phyloP scores from a whole-genome alignment of 1,140 invertebrate genomes.

The Grapholita molesta region DNA sequence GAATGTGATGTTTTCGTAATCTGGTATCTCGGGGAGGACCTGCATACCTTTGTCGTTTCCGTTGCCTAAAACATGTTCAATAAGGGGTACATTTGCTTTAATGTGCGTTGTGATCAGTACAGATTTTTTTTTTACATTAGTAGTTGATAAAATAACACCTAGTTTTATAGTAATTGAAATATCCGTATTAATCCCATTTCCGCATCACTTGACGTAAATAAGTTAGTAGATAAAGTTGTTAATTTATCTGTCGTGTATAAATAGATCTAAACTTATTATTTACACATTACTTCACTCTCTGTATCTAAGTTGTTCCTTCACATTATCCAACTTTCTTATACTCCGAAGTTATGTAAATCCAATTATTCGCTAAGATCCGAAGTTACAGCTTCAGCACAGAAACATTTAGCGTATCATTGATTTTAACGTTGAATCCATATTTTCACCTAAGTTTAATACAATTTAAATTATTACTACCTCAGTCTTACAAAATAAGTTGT shows the following conservation, averaged over 20 bases:
- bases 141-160: too few relatives aligned
- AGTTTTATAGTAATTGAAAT: too few relatives aligned
- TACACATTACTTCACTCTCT: neutral
- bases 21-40: neutral
- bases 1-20: neutral
- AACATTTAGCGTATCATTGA: neutral
- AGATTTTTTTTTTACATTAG: too few relatives aligned
- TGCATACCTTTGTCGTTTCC: neutral
- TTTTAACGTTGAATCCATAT: neutral
- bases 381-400: neutral
- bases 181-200: too few relatives aligned
- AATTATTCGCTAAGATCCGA: neutral
- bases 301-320: neutral
- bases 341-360: neutral
- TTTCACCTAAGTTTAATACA: too few relatives aligned
- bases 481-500: too few relatives aligned
- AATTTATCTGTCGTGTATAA: neutral
- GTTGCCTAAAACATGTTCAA: neutral
- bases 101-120: too few relatives aligned
- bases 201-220: too few relatives aligned
- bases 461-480: too few relatives aligned
- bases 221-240: too few relatives aligned
- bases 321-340: neutral
- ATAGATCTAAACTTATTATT: neutral
- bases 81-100: too few relatives aligned